Base-by-base conservation (phyloP, 2,888 invertebrate genomes). In the Acrobasis suavella region DNA sequence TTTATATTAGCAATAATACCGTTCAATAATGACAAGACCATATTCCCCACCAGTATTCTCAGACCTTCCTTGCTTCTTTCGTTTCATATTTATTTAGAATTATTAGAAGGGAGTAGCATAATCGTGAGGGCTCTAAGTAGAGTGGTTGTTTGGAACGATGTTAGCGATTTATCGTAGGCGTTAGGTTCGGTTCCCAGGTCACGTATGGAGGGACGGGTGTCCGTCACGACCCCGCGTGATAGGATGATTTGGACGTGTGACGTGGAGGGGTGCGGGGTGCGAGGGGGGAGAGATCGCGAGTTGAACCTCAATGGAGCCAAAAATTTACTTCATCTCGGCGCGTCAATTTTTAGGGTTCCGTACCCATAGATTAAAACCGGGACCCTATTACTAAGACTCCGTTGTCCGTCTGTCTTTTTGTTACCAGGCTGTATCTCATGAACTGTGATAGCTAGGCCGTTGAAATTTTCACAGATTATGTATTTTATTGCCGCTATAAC, bases 1-100 rank as follows among this genome's bases (percentile, higher is more conserved):
- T 91, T 90, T 90, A 90, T 89, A 87, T 83, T 80, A 78, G 85
- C 86, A 89, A 90, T 90, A 89, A 88, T 87, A 83, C 76, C 80
- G 81, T 82, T 87, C 85, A 87, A 89, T 89, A 89, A 90, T 89
- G 88, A 91, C 87, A 76, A 78, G 82, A 78, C 74, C 82, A 71
- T 71, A 74, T 75, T 74, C 73, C 69, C 67, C 70, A 72, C 89
- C 85, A 82, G 66, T 52, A 15, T 67, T 67, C 9, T 9, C 14
- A 63, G 83, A 72, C 58, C 77, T 58, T 9, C 54, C 63, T 58
- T 49, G 50, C 9, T 16, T 62, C 50, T 15, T 9, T 46, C 2
- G 10, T 16, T 51, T 56, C 22, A 55, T 54, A 55, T 14, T 12
- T 46, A 38, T 39, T 15, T 9, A 9, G 54, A 9, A 2, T 9